Evolutionary conservation across 53 echinoderm and acorn worm genomes (phyloP).

Genomic region (Pentamera pediparva): DNA sequence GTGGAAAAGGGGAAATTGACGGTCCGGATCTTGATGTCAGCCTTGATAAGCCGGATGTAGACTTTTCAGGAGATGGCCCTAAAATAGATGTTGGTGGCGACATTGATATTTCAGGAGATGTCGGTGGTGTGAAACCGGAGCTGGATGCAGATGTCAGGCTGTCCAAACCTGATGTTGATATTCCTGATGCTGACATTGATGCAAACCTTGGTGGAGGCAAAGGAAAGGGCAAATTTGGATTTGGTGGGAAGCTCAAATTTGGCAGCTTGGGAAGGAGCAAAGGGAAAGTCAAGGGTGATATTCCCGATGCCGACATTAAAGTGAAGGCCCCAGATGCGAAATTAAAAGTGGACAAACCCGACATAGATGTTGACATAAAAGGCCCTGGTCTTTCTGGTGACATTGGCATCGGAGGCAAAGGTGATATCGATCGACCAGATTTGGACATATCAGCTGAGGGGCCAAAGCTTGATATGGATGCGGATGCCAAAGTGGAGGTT

Average conservation of each 20-base stretch:
- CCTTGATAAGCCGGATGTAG: conserved; percentile 25
- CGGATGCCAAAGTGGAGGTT: conserved; percentile 30
- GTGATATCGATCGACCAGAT: conserved; percentile 22
- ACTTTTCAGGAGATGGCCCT: neutral
- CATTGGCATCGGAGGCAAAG: conserved; percentile 24
- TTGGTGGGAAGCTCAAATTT: conserved; percentile 39
- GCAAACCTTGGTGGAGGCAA: conserved; percentile 19
- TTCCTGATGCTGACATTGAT: conserved; percentile 28
- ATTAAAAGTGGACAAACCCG: conserved; percentile 35
- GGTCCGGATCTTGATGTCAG: conserved; percentile 28
- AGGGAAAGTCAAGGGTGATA: conserved; percentile 19
- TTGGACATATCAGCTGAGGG: conserved; percentile 34
- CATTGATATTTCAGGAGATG: conserved; percentile 42
- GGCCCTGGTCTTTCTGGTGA: conserved; percentile 15
- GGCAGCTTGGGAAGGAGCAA: conserved; percentile 27
- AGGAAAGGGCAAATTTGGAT: conserved; percentile 42
- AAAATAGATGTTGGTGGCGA: conserved; percentile 9
- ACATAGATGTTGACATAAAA: conserved; percentile 34
- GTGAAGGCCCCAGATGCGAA: conserved; percentile 53
- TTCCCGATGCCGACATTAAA: conserved; percentile 39
- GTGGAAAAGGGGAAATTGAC: neutral
- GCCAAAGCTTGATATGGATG: conserved; percentile 51
- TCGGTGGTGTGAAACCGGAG: conserved; percentile 3
- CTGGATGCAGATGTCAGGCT: conserved; percentile 9
- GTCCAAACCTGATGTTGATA: conserved; percentile 11